phyloP scores from a whole-genome alignment of 2,113 vertebrate genomes.

The Pimephales promelas region DNA sequence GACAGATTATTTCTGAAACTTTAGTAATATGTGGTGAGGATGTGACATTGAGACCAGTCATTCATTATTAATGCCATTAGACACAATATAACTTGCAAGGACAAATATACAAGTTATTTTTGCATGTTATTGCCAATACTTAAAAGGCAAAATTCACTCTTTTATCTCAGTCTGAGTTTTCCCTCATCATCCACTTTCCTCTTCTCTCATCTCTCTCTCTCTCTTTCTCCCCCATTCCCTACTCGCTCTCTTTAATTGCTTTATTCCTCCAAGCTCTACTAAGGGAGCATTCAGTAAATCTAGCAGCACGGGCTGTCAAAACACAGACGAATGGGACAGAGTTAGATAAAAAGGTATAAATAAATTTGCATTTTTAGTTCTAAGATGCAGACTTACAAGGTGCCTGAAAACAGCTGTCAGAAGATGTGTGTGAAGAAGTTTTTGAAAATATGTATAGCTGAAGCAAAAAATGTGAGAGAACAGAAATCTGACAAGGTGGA shows the following conservation, averaged over 20 bases:
- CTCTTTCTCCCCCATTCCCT: background rate
- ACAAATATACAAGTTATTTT: conserved; percentile 13
- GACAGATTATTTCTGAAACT: background rate
- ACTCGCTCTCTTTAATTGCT: conserved; percentile 42
- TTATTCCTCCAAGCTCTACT: conserved; percentile 36
- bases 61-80: background rate
- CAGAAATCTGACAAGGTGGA: conserved; percentile 20
- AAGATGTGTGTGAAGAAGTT: conserved; percentile 29
- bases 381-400: conserved; percentile 42
- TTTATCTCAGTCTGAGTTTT: background rate
- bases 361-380: conserved; percentile 58
- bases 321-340: conserved; percentile 51
- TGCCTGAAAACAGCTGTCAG: conserved; percentile 46
- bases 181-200: conserved; percentile 1
- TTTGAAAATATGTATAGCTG: conserved; percentile 35
- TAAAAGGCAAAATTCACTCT: conserved; percentile 5
- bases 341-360: conserved; percentile 54
- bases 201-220: background rate
- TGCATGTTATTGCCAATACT: background rate
- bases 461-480: conserved; percentile 10
- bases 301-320: conserved; percentile 43
- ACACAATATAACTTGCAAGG: background rate
- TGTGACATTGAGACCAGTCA: background rate
- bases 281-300: conserved; percentile 42
- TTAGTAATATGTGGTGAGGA: background rate